Percentiles rank a stretch among this genome's conserved stretches.
These are phyloP conservation scores for Drosophila albomicans DNA, from an alignment of 1,140 invertebrate species.

Conservation along the genomic window DNA sequence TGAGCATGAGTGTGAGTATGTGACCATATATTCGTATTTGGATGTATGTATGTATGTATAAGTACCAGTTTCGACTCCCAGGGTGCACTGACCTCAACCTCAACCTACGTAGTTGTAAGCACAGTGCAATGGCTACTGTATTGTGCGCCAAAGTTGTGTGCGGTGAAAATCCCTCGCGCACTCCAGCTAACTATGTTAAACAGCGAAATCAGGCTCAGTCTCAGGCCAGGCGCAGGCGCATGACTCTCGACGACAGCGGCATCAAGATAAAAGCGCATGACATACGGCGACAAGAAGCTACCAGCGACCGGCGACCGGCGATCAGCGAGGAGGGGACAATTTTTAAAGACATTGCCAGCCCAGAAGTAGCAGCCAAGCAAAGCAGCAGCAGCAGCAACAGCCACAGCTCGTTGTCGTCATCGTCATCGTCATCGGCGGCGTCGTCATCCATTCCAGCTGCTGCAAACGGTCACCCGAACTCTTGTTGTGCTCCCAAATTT, in stretches of 20 bases:
- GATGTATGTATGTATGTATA: neutral
- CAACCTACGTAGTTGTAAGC: conserved; percentile 66
- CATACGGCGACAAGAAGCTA: conserved; percentile 83
- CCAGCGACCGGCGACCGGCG: conserved; percentile 52
- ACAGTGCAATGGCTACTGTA: conserved; percentile 65
- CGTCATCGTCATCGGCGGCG: conserved; percentile 28
- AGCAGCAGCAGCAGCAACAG: conserved; percentile 11
- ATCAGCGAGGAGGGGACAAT: neutral
- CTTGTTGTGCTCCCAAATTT: conserved; percentile 69
- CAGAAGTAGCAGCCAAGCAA: conserved; percentile 6
- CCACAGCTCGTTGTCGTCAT: conserved; percentile 14
- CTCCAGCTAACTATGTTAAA: conserved; percentile 76
- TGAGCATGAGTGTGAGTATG: no score
- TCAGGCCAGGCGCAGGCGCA: conserved; percentile 47
- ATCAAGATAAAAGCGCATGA: conserved; percentile 81
- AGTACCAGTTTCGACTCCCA: conserved; percentile 27
- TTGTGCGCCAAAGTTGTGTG: conserved; percentile 11
- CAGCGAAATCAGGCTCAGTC: conserved; percentile 67
- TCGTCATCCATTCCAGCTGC: conserved; percentile 37
- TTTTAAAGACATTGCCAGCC: conserved; percentile 11
- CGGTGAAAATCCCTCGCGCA: conserved; percentile 67
- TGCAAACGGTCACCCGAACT: conserved; percentile 33
- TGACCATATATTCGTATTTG: neutral
- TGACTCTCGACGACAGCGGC: conserved; percentile 72
- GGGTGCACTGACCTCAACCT: conserved; percentile 72